Evolutionary conservation across 2,797 vertebrate species (phyloP).

Genomic region (Rhynchonycteris naso): DNA sequence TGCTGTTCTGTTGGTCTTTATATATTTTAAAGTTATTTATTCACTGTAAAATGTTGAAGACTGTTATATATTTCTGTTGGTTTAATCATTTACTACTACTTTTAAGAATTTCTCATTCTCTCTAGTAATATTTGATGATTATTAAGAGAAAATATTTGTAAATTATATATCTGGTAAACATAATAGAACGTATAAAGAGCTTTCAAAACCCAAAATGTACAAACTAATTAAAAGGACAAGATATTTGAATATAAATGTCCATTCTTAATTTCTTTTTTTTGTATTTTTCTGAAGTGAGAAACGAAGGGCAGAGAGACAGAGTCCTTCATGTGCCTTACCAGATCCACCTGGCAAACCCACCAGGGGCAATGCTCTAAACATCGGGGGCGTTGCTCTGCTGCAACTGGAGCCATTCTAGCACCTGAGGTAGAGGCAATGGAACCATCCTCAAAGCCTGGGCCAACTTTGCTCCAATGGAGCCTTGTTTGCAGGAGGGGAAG

Average conservation of each 20-base stretch:
- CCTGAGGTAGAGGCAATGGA: no score
- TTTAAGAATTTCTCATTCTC: neutral
- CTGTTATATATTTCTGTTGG: neutral
- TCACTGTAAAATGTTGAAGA: neutral
- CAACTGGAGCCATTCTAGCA: no score
- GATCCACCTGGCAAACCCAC: no score
- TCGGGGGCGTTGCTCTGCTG: no score
- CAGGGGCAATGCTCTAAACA: no score
- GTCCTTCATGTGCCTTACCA: no score
- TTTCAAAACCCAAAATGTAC: neutral
- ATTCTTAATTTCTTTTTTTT: neutral
- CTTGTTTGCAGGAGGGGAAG: no score
- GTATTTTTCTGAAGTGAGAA: neutral
- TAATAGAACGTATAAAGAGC: neutral
- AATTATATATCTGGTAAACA: neutral
- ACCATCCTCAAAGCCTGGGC: no score
- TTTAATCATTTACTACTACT: neutral
- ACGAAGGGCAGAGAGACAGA: no score
- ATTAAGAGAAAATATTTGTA: neutral
- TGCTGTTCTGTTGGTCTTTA: neutral
- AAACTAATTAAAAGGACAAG: neutral
- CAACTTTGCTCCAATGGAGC: no score
- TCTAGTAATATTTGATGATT: neutral
- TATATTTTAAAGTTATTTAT: neutral
- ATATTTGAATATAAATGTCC: neutral